These are phyloP conservation scores for Ylistrum balloti DNA, from an alignment of 1,140 invertebrate genomes.

Conservation along the genomic window DNA sequence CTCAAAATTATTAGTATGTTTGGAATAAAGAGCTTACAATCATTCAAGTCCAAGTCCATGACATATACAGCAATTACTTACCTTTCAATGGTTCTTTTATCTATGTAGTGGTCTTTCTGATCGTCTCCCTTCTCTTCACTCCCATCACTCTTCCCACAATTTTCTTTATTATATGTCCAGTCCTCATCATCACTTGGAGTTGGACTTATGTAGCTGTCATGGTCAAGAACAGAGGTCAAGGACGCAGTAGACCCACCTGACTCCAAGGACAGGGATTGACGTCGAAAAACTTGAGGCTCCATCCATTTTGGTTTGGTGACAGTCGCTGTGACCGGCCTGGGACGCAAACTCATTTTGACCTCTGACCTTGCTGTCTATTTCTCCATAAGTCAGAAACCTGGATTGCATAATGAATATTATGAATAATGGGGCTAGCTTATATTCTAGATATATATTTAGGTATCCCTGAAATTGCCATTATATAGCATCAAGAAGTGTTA, in stretches of 20 bases:
- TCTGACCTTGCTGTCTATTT: neutral
- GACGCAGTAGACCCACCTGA: constrained; percentile 76
- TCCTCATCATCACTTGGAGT: constrained; percentile 52
- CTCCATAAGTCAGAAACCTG: neutral
- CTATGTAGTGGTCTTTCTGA: neutral
- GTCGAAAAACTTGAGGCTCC: constrained; percentile 66
- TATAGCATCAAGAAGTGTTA: too few species aligned
- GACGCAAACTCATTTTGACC: constrained; percentile 65
- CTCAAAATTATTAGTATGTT: too few species aligned
- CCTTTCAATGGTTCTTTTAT: neutral
- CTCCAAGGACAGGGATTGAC: constrained; percentile 68
- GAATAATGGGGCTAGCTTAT: too few species aligned
- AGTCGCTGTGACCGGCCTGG: constrained; percentile 77
- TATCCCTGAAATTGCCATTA: too few species aligned
- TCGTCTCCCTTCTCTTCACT: constrained; percentile 52
- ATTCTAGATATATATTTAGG: too few species aligned
- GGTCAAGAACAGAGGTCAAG: constrained; percentile 76
- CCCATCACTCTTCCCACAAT: constrained; percentile 35
- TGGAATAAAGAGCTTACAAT: too few species aligned
- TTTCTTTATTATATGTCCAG: neutral
- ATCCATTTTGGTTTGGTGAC: constrained; percentile 77
- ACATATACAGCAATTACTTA: too few species aligned
- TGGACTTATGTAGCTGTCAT: constrained; percentile 77
- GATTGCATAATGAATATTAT: neutral
- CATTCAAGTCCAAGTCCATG: too few species aligned